Evolutionary conservation across 1,140 invertebrate species (phyloP).

Genomic region (Atopsyche davidsoni): DNA sequence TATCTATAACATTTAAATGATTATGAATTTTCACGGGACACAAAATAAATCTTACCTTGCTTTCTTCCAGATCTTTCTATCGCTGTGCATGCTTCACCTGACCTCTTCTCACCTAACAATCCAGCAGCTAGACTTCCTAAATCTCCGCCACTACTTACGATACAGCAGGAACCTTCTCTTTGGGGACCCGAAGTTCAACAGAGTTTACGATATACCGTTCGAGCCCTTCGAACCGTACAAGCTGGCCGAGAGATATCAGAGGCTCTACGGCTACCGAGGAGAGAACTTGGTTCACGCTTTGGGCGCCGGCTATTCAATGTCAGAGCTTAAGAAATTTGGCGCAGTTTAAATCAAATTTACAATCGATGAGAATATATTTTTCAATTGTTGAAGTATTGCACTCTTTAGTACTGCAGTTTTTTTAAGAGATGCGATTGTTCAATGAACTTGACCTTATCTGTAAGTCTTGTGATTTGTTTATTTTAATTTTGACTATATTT

Average conservation of each 20-base stretch:
- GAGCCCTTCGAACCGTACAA: conserved; percentile 26
- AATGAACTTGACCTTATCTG: too few relatives aligned
- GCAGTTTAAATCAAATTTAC: too few relatives aligned
- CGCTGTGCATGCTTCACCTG: conserved; percentile 6
- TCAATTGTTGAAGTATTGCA: too few relatives aligned
- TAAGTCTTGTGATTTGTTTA: too few relatives aligned
- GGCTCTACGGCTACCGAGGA: conserved; percentile 24
- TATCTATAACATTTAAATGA: too few relatives aligned
- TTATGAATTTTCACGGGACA: too few relatives aligned
- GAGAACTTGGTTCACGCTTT: conserved; percentile 26
- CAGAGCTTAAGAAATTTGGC: conserved; percentile 22
- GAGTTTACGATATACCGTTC: conserved; percentile 15
- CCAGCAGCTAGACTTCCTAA: conserved; percentile 18
- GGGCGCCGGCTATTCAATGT: conserved; percentile 22
- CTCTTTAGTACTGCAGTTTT: too few relatives aligned
- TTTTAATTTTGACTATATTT: too few relatives aligned
- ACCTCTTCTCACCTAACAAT: conserved; percentile 9
- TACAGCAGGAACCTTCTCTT: conserved; percentile 15
- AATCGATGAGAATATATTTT: too few relatives aligned
- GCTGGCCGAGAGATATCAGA: conserved; percentile 17
- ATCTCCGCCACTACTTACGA: conserved; percentile 17
- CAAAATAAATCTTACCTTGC: too few relatives aligned
- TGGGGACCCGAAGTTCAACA: conserved; percentile 18
- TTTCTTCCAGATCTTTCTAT: conserved; percentile 21
- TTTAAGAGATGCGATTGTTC: too few relatives aligned